Base-by-base conservation (phyloP, 2,113 vertebrate genomes). In the Symphodus melops region DNA sequence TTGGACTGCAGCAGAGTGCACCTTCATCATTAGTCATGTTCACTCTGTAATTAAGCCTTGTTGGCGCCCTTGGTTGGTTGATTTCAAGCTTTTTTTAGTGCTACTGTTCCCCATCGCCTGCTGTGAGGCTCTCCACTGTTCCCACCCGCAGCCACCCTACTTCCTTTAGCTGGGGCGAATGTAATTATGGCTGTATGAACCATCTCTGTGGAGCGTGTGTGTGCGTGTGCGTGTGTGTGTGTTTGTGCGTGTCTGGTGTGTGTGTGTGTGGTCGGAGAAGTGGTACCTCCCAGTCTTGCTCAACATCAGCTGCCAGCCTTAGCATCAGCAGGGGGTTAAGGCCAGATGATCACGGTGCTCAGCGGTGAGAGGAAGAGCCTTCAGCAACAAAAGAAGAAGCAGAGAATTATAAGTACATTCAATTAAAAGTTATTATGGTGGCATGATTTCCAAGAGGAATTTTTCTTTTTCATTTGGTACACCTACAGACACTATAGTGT, bases 31-130 rank as follows among this genome's bases (percentile, higher is more conserved):
- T 86, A 79, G 75, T 72, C 67, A 81, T 65, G 71, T 73, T 84
- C 68, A 19, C 49, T 63, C 58, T 12, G 72, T 91, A 92, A 92
- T 92, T 89, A 90, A 81, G 77, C 76, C 82, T 60, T 16, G 14
- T 44, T 63, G 84, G 79, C 72, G 83, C 74, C 67, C 20, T 70
- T 49, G 68, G 68, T 53, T 51, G 81, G 75, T 65, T 88, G 88
- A 88, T 86, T 88, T 68, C 66, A 49, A 66, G 37, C 69, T 83
- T 48, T 68, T 54, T 59, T 72, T 33, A 41, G 60, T 54, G 46
- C 16, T 51, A 0, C 56, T 65, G 49, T 46, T 72, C 68, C 75
- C 56, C 23, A 9, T 51, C n/a, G 3, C 87, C 89, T 68, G 75
- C 84, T 85, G 83, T 52, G 77, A 77, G 39, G 54, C 60, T 81